Base-by-base conservation (phyloP, 2,797 vertebrate genomes). In the Sciaenops ocellatus region DNA sequence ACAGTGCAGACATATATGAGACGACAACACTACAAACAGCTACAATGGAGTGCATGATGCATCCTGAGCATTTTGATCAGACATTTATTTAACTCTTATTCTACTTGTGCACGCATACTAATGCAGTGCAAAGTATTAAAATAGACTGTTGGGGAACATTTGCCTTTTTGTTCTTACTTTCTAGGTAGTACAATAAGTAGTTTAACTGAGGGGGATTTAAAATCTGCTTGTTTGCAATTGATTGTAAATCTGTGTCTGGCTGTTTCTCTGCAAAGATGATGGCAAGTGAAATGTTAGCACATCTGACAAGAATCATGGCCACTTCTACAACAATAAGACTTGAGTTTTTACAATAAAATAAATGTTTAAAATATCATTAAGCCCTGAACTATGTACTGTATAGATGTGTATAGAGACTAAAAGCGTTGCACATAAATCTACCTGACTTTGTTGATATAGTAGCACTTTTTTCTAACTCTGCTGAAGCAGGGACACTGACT, bases 351-450 rank as follows among this genome's bases (percentile, higher is more conserved):
- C 22, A 56, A 59, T 30, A 42, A 76, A 69, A 71, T 54, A 46
- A 56, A 47, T 61, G 47, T 77, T 47, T 50, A 28, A 73, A 68
- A 62, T 62, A 63, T 38, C 2, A 44, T 59, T 13, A 64, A 73
- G 51, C 17, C 41, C 73, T 59, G 18, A 80, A 71, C 44, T 82
- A 61, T 74, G 75, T 78, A 77, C 68, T 84, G 72, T 87, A 81
- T 79, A 79, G 69, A 76, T 59, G 38, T 85, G 61, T 76, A 64
- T 70, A 79, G 47, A 78, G 22, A 78, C 28, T 73, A 63, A 73
- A 65, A 51, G 60, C 11, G 7, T 79, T 86, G 85, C 51, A 82
- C 76, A 59, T 48, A 71, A 67, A 47, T 71, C 81, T 79, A 82
- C 66, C 64, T 55, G 74, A 80, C 28, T 78, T 54, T 80, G 50